Base-by-base conservation (phyloP, 2,797 vertebrate species). In the Leptoclinus maculatus region DNA sequence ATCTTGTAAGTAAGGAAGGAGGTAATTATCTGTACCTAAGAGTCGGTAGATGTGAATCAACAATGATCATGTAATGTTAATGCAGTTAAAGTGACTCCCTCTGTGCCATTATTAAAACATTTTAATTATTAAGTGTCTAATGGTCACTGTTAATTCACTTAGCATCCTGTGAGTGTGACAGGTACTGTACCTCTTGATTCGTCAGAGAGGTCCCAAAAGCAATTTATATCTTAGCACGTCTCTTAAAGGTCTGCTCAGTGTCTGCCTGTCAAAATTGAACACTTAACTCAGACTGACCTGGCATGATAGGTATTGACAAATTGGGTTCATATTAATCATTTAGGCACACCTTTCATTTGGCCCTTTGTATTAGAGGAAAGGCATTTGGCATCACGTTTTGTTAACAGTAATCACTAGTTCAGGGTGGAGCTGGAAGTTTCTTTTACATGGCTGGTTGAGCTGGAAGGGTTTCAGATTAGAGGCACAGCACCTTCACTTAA, bases 71-170 rank as follows among this genome's bases (percentile, higher is more conserved):
- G 84, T 92, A 93, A 92, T 91, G 85, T 92, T 94, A 93, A 93
- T 94, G 88, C 38, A 62, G 75, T 81, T 85, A 87, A 94, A 94
- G 88, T 89, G 86, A 88, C 87, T 93, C 89, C 92, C 89, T 88
- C 76, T 80, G 82, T 85, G 90, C 82, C 85, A 66, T 92, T 92
- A 94, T 94, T 92, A 89, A 91, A 93, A 87, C 74, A 88, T 89
- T 87, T 94, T 63, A 92, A 94, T 94, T 90, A 93, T 93, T 94
- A 89, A 94, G 87, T 67, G 79, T 89, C 89, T 93, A 94, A 94
- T 94, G 91, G 92, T 93, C 92, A 94, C 85, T 88, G 80, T 72
- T 93, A 89, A 87, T 88, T 88, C 79, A 79, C 87, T 87, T 47
- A 60, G 79, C 77, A 78, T 89, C 77, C 72, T 77, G 78, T 86